Base-by-base conservation (phyloP, 1,140 invertebrate genomes). In the Agrilus planipennis region DNA sequence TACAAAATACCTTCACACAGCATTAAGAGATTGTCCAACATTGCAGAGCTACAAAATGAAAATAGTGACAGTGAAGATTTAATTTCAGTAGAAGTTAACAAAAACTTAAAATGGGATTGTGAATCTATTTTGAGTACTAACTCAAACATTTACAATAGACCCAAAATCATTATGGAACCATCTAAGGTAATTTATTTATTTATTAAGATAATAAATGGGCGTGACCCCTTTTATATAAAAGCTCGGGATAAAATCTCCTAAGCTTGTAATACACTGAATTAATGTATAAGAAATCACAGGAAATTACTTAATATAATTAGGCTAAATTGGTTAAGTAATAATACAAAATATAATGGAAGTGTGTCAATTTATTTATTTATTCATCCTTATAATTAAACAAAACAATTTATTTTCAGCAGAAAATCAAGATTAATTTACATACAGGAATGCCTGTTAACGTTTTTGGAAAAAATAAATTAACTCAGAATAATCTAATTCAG, bases 111-210 rank as follows among this genome's bases (percentile, higher is more conserved):
- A 61, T 95, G 87, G 86, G 92, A 97, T 66, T 95, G 91, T 63
- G 83, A 95, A 67, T 88, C 84, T 42, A 87, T 96, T 55, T 61
- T 93, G 5, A 85, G 81, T 15, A 89, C 85, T 2, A 89, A 91
- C 60, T 92, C 87, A 6, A 92, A 83, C 55, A 68, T 86, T 30
- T 90, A 90, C 54, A 92, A 94, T 64, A 85, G 86, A 68, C 90
- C 90, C 0, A 88, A 85, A 64, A 34, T 92, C 4, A 94, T 94
- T 45, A 67, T 71, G 32, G 87, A 89, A 49, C n/a, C n/a, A n/a
- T 77, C 78, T 1, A 78, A 76, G 53, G 77, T 81, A 58, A 42
- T n/a, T n/a, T n/a, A n/a, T n/a, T n/a, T n/a, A n/a, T n/a, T n/a
- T n/a, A n/a, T n/a, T n/a, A n/a, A n/a, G n/a, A n/a, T n/a, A n/a